Percentiles rank a stretch among this genome's conserved stretches.
Evolutionary conservation across 2,888 invertebrate species (phyloP).

Genomic region (Rugalucina vietnamica): DNA sequence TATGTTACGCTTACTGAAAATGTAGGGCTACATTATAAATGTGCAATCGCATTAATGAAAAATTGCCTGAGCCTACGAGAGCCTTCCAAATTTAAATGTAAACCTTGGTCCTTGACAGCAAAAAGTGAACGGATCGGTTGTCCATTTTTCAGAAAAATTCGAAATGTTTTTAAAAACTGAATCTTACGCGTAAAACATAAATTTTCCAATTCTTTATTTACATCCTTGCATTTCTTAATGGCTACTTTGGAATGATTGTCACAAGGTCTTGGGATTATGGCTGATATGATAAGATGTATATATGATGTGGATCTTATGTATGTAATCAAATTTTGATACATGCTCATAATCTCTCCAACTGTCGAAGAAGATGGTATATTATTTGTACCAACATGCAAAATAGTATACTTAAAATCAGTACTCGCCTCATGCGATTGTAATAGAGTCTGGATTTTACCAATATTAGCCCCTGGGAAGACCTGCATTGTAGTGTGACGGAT

Average conservation of each 20-base stretch:
- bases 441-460: neutral
- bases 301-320: no score
- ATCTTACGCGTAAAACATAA: neutral
- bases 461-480: neutral
- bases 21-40: slow-evolving; percentile 7
- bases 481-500: neutral
- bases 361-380: neutral
- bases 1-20: no score
- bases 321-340: neutral
- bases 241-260: neutral
- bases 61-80: neutral
- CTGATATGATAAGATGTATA: no score
- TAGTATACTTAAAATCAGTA: neutral
- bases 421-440: neutral
- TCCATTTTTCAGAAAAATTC: neutral
- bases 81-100: slow-evolving; percentile 3
- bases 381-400: slow-evolving; percentile 9
- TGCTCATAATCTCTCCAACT: neutral
- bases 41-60: slow-evolving; percentile 1
- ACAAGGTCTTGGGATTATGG: no score
- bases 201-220: neutral
- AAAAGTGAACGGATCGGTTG: neutral
- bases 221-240: neutral
- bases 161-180: neutral
- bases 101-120: neutral